phyloP scores from a whole-genome alignment of 2,113 vertebrate species.

The Malurus cyaneus region DNA sequence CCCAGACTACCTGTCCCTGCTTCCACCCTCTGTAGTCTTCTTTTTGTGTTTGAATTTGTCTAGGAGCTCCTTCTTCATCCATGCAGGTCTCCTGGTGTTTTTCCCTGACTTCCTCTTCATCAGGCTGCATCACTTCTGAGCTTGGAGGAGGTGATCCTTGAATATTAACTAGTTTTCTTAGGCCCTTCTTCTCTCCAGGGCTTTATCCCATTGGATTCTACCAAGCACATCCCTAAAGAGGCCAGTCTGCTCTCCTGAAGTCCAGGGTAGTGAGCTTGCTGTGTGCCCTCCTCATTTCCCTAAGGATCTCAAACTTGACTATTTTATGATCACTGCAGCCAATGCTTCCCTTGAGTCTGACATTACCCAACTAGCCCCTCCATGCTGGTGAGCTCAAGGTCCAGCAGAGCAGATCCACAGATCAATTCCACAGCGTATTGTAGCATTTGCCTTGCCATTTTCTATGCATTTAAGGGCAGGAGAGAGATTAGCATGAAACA shows the following conservation, averaged over 20 bases:
- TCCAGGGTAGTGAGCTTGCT: neutral
- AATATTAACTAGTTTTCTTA: neutral
- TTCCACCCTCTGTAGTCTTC: neutral
- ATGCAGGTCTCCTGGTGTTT: neutral
- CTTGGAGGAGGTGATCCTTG: neutral
- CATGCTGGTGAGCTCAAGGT: neutral
- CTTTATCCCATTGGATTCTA: neutral
- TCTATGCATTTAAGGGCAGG: neutral
- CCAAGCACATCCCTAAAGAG: neutral
- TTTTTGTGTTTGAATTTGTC: neutral
- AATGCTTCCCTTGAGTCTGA: neutral
- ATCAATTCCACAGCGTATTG: neutral
- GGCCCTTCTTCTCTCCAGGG: neutral
- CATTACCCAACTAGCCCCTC: neutral
- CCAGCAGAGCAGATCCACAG: neutral
- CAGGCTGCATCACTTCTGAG: neutral
- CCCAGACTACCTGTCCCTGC: neutral
- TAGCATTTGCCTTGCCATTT: neutral
- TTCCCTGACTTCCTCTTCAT: neutral
- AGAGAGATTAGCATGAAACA: neutral
- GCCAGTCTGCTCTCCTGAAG: neutral
- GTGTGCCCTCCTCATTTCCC: neutral
- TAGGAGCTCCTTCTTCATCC: neutral
- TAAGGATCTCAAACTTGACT: neutral
- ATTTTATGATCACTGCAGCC: neutral